phyloP scores from a whole-genome alignment of 2,888 invertebrate species.

The Lasioglossum calceatum region DNA sequence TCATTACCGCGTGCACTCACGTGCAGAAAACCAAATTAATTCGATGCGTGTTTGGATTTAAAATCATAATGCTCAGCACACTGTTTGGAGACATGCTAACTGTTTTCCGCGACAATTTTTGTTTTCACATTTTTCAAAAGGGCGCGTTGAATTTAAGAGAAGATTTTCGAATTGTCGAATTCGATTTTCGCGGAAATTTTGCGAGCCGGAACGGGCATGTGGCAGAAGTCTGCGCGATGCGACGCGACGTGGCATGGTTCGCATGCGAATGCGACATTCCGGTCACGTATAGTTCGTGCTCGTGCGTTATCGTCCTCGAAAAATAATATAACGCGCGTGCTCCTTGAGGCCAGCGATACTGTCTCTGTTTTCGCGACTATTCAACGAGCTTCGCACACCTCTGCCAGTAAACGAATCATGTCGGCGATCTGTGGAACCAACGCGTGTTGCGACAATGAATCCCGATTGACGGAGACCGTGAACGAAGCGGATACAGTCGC shows the following conservation, averaged over 20 bases:
- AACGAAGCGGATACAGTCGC: not conserved
- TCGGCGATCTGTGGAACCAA: not conserved
- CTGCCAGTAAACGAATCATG: not conserved
- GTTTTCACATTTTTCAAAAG: not conserved
- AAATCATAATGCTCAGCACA: not conserved
- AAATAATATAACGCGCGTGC: conserved; percentile 42
- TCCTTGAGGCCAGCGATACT: not conserved
- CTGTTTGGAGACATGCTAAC: not conserved
- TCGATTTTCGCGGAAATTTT: not conserved
- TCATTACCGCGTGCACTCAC: not conserved
- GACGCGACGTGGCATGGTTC: not conserved
- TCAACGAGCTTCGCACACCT: not conserved
- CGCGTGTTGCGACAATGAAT: not conserved
- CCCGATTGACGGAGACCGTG: conserved; percentile 2
- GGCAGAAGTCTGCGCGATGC: not conserved
- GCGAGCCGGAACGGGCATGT: not conserved
- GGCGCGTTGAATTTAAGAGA: not conserved
- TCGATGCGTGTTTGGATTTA: not conserved
- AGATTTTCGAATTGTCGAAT: too few species aligned
- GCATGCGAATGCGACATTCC: not conserved
- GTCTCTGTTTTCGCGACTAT: not conserved
- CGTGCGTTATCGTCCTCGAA: conserved; percentile 67
- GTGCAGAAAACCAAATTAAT: not conserved
- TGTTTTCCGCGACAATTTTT: not conserved
- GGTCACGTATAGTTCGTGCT: conserved; percentile 17